Conservation (phyloP, 2,888 invertebrate species). For the Aporophyla lueneburgensis region DNA sequence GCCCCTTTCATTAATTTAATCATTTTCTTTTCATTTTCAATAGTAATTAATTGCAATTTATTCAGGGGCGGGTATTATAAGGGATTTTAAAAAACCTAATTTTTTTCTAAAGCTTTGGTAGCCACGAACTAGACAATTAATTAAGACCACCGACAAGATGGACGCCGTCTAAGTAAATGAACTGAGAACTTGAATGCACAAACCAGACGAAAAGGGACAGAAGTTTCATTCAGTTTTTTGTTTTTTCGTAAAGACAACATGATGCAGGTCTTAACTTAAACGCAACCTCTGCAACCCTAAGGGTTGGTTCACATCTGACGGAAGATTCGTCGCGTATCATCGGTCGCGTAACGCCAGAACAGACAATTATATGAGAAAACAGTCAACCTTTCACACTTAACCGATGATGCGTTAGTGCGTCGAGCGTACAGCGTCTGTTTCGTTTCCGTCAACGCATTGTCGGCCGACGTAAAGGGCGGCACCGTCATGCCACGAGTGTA, state of each 20-base stretch:
- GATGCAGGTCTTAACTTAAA: neutral
- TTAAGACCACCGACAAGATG: slow-evolving; percentile 62
- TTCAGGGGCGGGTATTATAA: slow-evolving; percentile 48
- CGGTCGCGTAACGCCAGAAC: too few relatives aligned
- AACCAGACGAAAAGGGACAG: neutral
- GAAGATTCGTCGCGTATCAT: too few relatives aligned
- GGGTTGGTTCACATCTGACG: too few relatives aligned
- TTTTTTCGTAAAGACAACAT: neutral
- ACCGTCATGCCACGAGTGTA: too few relatives aligned
- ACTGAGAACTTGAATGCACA: slow-evolving; percentile 49
- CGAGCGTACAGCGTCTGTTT: too few relatives aligned
- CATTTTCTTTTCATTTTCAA: slow-evolving; percentile 50
- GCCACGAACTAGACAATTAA: slow-evolving; percentile 67
- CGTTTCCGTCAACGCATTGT: too few relatives aligned
- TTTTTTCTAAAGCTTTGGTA: slow-evolving; percentile 53
- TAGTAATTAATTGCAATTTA: slow-evolving; percentile 62
- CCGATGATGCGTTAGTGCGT: too few relatives aligned
- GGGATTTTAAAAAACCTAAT: slow-evolving; percentile 46
- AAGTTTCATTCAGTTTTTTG: neutral
- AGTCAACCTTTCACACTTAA: too few relatives aligned
- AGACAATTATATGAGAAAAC: too few relatives aligned
- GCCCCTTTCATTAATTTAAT: slow-evolving; percentile 53
- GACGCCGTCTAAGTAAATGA: slow-evolving; percentile 61
- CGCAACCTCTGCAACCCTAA: neutral
- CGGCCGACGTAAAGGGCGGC: too few relatives aligned